Base-by-base conservation (phyloP, 2,888 invertebrate genomes). In the Microctonus brassicae region DNA sequence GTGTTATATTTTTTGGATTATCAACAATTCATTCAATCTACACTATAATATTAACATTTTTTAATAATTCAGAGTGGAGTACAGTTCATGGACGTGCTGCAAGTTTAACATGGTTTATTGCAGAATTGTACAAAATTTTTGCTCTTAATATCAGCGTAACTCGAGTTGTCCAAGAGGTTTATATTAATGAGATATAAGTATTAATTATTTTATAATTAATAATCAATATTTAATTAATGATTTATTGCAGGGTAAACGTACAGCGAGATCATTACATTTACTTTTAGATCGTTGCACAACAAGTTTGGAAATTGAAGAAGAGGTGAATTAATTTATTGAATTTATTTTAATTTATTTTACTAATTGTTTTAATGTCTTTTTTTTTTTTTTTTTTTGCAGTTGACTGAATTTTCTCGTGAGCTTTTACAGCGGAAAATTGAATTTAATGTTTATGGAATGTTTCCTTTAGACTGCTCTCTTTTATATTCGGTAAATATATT, bases 201-300 rank as follows among this genome's bases (percentile, higher is more conserved):
- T n/a, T n/a, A n/a, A n/a, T n/a, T n/a, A 9, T 11, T 5, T 26
- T 60, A 42, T 34, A 9, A 3, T 20, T 42, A 2, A 10, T 36
- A 13, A 61, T 11, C 6, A 11, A 20, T 24, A 3, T 6, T 29
- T 36, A 4, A 4, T 63, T 62, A 33, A 13, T 2, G n/a, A 17
- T 10, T 1, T 7, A 33, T 58, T 24, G 6, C 69, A 74, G 75
- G 62, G 58, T 22, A 70, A 62, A 55, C 24, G 24, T 39, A 70
- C 72, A 3, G 13, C 57, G 2, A 63, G 55, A 10, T 39, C 42
- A 5, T 33, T 74, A 17, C 62, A 70, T 68, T 68, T 64, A 47
- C 33, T 75, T 20, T 60, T 75, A n/a, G 52, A 53, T 29, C 36
- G 52, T 26, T 72, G 71, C 22, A 60, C 55, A 22, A 42, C 65